Evolutionary conservation across 2,113 vertebrate genomes (phyloP), one percentile per base, ranked within the genome.

Genomic region (Rhynchomys soricoides): DNA sequence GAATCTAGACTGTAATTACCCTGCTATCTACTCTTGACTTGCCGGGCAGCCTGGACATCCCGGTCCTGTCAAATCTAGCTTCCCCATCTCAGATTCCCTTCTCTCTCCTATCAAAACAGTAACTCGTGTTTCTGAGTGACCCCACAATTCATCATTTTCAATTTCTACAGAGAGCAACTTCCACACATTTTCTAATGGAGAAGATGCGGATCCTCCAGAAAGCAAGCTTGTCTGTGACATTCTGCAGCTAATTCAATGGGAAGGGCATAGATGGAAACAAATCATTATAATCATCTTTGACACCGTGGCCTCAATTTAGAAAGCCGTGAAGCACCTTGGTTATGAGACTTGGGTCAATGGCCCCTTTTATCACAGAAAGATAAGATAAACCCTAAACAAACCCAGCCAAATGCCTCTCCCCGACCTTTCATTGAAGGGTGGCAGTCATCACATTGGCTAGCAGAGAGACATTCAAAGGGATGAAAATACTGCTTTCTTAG

Each of bases 341-440:
- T 97, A 93, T 81, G 40, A 55, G 90, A 98, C 95, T 97, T 97
- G 96, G 92, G 96, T 95, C 97, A 98, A 87, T 94, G 98, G 92
- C 97, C 98, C 98, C 96, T 19, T 97, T 98, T 97, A 98, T 97
- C 96, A 96, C 96, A 98, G 97, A 81, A 5, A 98, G 95, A 97
- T 98, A 98, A 98, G 94, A 88, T 95, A 98, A 98, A 91, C 92
- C 93, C 97, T 96, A 59, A 8, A 97, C 97, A 98, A 98, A 98
- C 97, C 95, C 96, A 89, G 81, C 85, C 86, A 79, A 43, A 13
- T 94, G 86, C 73, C 94, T 64, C 96, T 98, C 96, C 95, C 96
- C 97, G 97, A 98, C 98, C 97, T 98, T 93, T 97, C 96, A 96
- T 96, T 98, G 98, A 98, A 92, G 0, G 0, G 90, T 97, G 95